These are phyloP conservation scores for Hydropsyche tenuis DNA, from an alignment of 1,140 invertebrate species.

Conservation along the genomic window DNA sequence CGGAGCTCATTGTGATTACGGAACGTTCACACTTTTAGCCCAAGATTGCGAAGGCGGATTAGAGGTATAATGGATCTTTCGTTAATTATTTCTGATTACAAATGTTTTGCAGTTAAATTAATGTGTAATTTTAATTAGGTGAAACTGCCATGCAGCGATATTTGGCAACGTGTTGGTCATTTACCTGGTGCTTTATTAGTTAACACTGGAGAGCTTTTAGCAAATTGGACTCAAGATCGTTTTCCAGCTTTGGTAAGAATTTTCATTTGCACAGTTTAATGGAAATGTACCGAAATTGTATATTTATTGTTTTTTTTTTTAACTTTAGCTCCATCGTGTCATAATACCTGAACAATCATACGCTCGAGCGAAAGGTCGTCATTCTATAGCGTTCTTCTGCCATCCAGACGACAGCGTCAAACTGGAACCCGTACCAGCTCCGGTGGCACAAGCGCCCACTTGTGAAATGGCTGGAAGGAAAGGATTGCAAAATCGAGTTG, in stretches of 20 bases:
- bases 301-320: not conserved
- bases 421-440: conserved; percentile 65
- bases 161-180: conserved; percentile 78
- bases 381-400: conserved; percentile 79
- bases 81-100: too few species aligned
- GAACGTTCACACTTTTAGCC: conserved; percentile 75
- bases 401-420: conserved; percentile 71
- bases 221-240: conserved; percentile 75
- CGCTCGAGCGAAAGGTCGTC: conserved; percentile 66
- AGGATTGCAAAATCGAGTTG: conserved; percentile 63
- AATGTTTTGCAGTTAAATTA: too few species aligned
- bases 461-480: conserved; percentile 54
- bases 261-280: not conserved
- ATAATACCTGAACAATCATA: conserved; percentile 70
- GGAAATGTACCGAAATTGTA: not conserved
- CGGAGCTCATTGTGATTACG: conserved; percentile 75
- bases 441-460: conserved; percentile 52
- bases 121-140: conserved; percentile 60
- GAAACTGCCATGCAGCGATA: conserved; percentile 67
- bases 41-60: conserved; percentile 73
- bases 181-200: conserved; percentile 79
- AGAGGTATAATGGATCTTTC: conserved; percentile 51
- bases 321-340: conserved; percentile 71
- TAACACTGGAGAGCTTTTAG: conserved; percentile 79
- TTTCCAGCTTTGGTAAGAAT: conserved; percentile 71